Base-by-base conservation (phyloP, 2,113 vertebrate species). In the Alectura lathami region DNA sequence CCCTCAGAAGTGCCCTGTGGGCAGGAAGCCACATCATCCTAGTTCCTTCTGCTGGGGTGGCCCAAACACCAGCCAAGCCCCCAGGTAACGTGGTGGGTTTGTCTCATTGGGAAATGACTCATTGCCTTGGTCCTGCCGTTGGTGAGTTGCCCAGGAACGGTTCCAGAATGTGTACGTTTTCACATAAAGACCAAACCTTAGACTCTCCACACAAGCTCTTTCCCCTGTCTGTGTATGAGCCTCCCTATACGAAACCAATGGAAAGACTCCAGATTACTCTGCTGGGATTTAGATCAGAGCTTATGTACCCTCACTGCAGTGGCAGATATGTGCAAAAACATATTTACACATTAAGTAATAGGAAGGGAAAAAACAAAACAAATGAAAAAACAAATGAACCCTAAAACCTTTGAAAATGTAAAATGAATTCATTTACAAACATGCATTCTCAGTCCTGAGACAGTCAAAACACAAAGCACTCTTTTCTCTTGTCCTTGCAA, bases 401-500 rank as follows among this genome's bases (percentile, higher is more conserved):
- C 32, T 32, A 7, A 68, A 93, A 59, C 17, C 42, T 82, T 73
- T 84, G 66, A 64, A 90, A 8, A 12, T 14, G 43, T 40, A 92
- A 74, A 54, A 47, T 3, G 40, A 93, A 88, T 17, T 26, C 66
- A 56, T 81, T 80, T 53, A 74, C 48, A 93, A 94, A 85, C 30
- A 86, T 8, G 32, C 27, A 43, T 38, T 26, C 43, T 54, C 50
- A 93, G 72, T 88, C 80, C 36, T 22, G 81, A 94, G 83, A 81
- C 63, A 95, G 87, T 83, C 87, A 89, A 96, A 91, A 93, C 30
- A 92, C 66, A 66, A 5, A 89, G 30, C 56, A 43, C 13, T 53
- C 88, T 94, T 77, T 84, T 83, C 85, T 85, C 77, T 87, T 86
- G 76, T 80, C 92, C 95, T 96, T 95, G 77, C 82, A 95, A 89